A percentile compares a stretch with the other conserved stretches of the same genome.
phyloP scores from a whole-genome alignment of 2,113 vertebrate species.

The Redunca redunca region DNA sequence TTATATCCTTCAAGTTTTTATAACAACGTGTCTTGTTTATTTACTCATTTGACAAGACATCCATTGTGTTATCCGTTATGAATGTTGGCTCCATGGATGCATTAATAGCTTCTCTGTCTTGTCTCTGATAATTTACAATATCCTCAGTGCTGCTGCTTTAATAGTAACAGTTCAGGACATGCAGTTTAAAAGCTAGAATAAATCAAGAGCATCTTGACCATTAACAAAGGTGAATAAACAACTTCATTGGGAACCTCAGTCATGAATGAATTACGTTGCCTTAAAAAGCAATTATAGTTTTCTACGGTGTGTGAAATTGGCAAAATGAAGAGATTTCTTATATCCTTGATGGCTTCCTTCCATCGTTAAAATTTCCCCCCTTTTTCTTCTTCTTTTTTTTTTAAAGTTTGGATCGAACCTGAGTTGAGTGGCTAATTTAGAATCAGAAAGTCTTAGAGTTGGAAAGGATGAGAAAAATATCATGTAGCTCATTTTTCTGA shows the following conservation, averaged over 20 bases:
- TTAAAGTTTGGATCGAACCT: neutral
- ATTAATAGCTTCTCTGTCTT: neutral
- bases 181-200: neutral
- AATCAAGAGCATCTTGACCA: neutral
- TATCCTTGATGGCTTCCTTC: neutral
- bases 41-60: neutral
- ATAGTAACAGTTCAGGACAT: neutral
- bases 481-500: neutral
- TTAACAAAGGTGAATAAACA: neutral
- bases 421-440: neutral
- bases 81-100: neutral
- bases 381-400: neutral
- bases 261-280: neutral
- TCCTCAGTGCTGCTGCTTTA: neutral
- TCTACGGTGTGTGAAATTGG: neutral
- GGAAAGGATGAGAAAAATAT: neutral
- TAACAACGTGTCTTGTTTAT: neutral
- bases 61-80: neutral
- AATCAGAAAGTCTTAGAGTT: neutral
- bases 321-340: neutral
- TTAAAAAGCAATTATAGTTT: neutral
- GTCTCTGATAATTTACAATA: neutral
- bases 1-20: neutral
- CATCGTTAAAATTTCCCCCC: neutral
- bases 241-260: neutral